These are phyloP conservation scores for Muntiacus reevesi DNA, from an alignment of 2,113 vertebrate genomes.

Conservation along the genomic window DNA sequence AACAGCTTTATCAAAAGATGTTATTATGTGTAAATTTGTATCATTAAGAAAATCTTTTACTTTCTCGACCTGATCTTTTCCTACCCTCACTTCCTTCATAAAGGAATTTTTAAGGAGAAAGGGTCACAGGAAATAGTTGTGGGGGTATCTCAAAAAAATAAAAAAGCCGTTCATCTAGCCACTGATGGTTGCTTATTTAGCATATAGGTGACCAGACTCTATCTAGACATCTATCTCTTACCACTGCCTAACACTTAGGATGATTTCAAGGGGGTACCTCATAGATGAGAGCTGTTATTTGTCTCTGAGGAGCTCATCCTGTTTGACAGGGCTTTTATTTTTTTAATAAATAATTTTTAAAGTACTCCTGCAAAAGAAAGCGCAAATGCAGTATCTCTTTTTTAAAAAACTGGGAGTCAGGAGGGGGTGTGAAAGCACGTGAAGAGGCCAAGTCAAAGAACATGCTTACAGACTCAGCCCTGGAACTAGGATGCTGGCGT, in stretches of 20 bases:
- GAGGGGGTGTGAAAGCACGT: not conserved
- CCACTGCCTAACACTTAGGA: not conserved
- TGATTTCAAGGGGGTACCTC: not conserved
- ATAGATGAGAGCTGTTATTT: not conserved
- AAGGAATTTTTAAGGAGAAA: not conserved
- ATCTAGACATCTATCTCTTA: not conserved
- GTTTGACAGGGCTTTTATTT: not conserved
- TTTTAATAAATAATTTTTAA: not conserved
- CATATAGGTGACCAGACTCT: not conserved
- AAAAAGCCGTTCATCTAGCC: not conserved
- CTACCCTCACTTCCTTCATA: not conserved
- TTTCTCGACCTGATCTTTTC: not conserved
- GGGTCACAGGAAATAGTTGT: not conserved
- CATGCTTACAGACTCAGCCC: not conserved
- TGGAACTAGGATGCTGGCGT: not conserved
- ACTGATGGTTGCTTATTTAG: not conserved
- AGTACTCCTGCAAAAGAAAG: not conserved
- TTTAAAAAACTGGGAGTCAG: not conserved
- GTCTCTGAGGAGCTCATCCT: not conserved
- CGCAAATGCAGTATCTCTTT: not conserved
- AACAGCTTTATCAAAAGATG: not conserved
- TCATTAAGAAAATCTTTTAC: not conserved
- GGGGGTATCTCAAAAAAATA: not conserved
- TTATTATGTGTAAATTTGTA: not conserved
- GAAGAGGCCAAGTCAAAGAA: not conserved